Evolutionary conservation across 2,888 invertebrate species (phyloP).

Genomic region (Archaeoteleia sp.): DNA sequence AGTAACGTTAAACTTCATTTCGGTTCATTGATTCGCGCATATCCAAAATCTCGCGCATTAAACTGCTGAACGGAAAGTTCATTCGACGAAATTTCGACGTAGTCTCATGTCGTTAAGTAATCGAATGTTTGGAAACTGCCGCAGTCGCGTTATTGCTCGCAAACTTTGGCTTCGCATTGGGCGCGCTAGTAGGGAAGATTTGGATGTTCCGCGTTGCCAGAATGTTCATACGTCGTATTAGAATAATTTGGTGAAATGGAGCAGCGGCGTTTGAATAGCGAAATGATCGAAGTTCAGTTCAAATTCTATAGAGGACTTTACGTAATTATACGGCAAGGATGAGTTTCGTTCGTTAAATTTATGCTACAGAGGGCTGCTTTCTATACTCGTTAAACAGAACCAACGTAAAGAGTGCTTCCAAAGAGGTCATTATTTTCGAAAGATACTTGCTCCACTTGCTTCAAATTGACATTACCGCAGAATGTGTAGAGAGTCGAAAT

Average conservation of each 20-base stretch:
- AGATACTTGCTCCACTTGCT: no score
- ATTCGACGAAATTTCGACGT: conserved; percentile 24
- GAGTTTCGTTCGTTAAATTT: conserved; percentile 20
- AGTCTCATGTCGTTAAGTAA: conserved; percentile 33
- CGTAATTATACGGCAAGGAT: conserved; percentile 22
- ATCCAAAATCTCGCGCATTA: conserved; percentile 19
- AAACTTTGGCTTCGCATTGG: conserved; percentile 24
- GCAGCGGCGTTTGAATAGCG: conserved; percentile 27
- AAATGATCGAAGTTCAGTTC: conserved; percentile 29
- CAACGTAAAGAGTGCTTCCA: background rate
- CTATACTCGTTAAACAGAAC: conserved; percentile 2
- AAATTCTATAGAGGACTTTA: conserved; percentile 18
- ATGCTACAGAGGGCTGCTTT: conserved; percentile 2
- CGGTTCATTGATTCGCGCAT: conserved; percentile 23
- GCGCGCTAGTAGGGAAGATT: conserved; percentile 24
- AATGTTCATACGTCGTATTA: conserved; percentile 33
- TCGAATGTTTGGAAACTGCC: conserved; percentile 40
- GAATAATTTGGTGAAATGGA: conserved; percentile 36
- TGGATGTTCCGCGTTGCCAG: conserved; percentile 28
- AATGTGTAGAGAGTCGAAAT: no score
- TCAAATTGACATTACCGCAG: no score
- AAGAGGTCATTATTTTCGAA: no score
- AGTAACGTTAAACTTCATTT: conserved; percentile 19
- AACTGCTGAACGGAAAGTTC: conserved; percentile 24
- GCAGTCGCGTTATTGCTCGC: conserved; percentile 27